These are phyloP conservation scores for Sarcophaga variegata DNA, from an alignment of 2,888 invertebrate species.

Conservation along the genomic window DNA sequence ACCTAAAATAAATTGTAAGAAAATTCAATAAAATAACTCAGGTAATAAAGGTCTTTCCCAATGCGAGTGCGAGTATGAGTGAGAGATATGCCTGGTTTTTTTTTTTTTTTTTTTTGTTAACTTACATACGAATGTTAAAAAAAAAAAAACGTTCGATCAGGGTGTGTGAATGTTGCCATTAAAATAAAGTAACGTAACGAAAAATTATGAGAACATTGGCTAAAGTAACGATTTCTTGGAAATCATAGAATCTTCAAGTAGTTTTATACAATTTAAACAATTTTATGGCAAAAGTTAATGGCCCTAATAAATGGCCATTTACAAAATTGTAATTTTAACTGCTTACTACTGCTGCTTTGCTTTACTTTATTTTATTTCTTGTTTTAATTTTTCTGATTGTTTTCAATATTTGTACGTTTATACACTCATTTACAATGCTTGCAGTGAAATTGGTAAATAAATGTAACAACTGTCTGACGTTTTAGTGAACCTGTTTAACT, in stretches of 20 bases:
- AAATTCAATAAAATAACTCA: slow-evolving; percentile 45
- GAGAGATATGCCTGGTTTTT: slow-evolving; percentile 11
- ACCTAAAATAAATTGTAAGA: slow-evolving; percentile 36
- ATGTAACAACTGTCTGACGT: slow-evolving; percentile 9
- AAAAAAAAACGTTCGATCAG: slow-evolving; percentile 20
- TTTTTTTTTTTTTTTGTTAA: neutral
- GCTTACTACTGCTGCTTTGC: slow-evolving; percentile 21
- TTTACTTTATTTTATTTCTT: slow-evolving; percentile 2
- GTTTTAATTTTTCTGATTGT: neutral
- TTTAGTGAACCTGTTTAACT: slow-evolving; percentile 38
- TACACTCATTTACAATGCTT: neutral
- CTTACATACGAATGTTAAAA: neutral
- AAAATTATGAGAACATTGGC: slow-evolving; percentile 50
- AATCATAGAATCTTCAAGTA: slow-evolving; percentile 62
- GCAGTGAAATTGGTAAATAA: neutral
- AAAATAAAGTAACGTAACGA: slow-evolving; percentile 6
- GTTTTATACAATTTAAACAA: slow-evolving; percentile 38
- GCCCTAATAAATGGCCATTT: slow-evolving; percentile 56
- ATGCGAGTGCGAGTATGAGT: neutral
- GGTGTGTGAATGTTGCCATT: slow-evolving; percentile 62
- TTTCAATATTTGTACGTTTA: neutral
- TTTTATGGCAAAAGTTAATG: slow-evolving; percentile 62
- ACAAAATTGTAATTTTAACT: slow-evolving; percentile 51
- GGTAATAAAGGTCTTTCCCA: slow-evolving; percentile 3
- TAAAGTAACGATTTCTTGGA: slow-evolving; percentile 59